Evolutionary conservation across 2,888 invertebrate species (phyloP), one percentile per base, ranked within the genome.

Genomic region (Eupithecia tripunctaria): DNA sequence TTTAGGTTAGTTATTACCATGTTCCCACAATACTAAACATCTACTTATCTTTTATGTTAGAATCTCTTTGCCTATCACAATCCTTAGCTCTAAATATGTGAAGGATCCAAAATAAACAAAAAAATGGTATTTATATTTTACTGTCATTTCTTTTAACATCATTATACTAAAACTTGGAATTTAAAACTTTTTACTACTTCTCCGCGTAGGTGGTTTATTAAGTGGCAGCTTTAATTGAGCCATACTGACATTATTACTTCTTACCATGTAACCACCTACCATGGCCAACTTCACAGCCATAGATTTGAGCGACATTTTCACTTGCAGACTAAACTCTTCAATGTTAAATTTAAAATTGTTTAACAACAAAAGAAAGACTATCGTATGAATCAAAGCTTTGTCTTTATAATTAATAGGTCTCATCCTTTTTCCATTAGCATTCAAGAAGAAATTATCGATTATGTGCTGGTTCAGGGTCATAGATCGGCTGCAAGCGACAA

Each of bases 151-250:
- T 51, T 51, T 1, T 43, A 21, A 51, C 51, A 21, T 18, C 5
- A 18, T n/a, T n/a, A n/a, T n/a, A n/a, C n/a, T 47, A 47, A 47
- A 47, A 47, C 18, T 10, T 4, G 18, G 18, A 3, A 56, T 25
- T 71, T 75, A 68, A 71, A 73, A 72, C 29, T 68, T 73, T 4
- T 41, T 21, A 65, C 71, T 76, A 71, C 64, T 73, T 41, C 77
- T 71, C 10, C 74, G 43, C 10, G 14, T 56, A 0, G 66, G 68
- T 12, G 72, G 77, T 51, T 79, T 80, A 47, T 76, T 76, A 1
- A 92, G 72, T 0, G 91, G 91, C 15, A 91, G n/a, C 66, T 92
- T 94, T 6, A 94, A 76, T n/a, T 91, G 88, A 0, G 90, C 87
- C 0, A 85, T 41, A 72, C 89, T 92, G 41, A 87, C 87, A 10